Conservation (phyloP, 2,113 vertebrate genomes). For the Dolichotis patagonum region DNA sequence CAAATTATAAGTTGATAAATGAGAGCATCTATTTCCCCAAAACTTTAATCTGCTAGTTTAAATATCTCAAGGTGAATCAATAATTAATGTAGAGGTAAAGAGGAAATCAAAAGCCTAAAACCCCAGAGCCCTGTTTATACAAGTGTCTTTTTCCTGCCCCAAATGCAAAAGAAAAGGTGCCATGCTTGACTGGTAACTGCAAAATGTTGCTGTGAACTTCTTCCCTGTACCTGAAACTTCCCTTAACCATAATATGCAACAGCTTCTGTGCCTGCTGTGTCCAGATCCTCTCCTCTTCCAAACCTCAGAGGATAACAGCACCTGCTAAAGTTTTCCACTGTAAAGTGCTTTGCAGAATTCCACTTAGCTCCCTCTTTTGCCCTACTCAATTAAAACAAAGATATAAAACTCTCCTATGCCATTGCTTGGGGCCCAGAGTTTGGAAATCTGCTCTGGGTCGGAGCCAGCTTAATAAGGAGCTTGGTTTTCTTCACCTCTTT, state of each 20-base stretch:
- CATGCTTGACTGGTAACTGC: background rate
- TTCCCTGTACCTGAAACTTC: background rate
- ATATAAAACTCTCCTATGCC: background rate
- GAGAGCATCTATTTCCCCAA: background rate
- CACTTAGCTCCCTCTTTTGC: background rate
- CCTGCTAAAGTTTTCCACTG: background rate
- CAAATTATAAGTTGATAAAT: background rate
- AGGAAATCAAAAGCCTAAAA: background rate
- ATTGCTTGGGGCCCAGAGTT: background rate
- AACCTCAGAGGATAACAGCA: background rate
- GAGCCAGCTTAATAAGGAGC: background rate
- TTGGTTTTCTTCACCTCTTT: background rate
- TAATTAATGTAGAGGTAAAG: background rate
- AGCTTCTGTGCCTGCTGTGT: no score
- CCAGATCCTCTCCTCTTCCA: background rate
- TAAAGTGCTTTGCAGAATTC: background rate
- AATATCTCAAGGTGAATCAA: background rate
- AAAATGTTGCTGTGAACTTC: background rate
- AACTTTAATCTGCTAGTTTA: background rate
- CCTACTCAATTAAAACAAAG: background rate
- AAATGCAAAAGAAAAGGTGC: background rate
- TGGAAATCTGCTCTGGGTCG: background rate
- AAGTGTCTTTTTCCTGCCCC: background rate
- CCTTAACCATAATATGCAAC: background rate
- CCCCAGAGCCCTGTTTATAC: background rate